Base-by-base conservation (phyloP, 2,888 invertebrate species). In the Serrognathus titanus region DNA sequence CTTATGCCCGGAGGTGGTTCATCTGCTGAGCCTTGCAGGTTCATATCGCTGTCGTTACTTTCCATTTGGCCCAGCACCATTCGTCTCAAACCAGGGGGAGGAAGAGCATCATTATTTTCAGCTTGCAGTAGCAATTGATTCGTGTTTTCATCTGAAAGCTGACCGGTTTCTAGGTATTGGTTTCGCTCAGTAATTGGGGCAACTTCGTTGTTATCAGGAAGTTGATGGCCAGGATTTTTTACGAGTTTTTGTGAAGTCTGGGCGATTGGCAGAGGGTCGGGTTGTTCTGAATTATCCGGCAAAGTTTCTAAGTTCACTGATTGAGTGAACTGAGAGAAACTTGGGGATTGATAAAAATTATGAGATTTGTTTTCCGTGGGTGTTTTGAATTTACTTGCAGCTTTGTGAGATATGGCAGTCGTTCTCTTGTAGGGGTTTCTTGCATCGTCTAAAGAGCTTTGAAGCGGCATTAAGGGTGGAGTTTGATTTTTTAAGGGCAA, bases 111-210 rank as follows among this genome's bases (percentile, higher is more conserved):
- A 57, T 62, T 63, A 12, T 58, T 58, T 48, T 65, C 68, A 31
- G 46, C 52, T 13, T 48, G 48, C 6, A 43, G 13, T 20, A 38
- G 40, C 1, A 41, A 13, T 31, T 55, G 55, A 48, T 55, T 55
- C 8, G 53, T 49, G 45, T 49, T 64, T 48, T 66, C 63, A 41
- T 84, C 83, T 1, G 87, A 88, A 47, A 89, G 75, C 68, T 89
- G 88, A 12, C 89, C 89, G 2, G 89, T 90, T 76, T 89, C 89
- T 57, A 90, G 76, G 72, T 90, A 90, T 72, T 89, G 87, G 71
- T 89, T 88, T 56, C 89, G 80, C 66, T 90, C 89, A 71, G 84
- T 85, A 59, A 83, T 85, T 0, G 87, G 86, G 9, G 57, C 57
- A 7, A 66, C 59, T 51, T 66, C 65, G 37, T 65, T 59, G 50